Conservation (phyloP, 1,140 invertebrate genomes). For the Rhyacophila brunnea region DNA sequence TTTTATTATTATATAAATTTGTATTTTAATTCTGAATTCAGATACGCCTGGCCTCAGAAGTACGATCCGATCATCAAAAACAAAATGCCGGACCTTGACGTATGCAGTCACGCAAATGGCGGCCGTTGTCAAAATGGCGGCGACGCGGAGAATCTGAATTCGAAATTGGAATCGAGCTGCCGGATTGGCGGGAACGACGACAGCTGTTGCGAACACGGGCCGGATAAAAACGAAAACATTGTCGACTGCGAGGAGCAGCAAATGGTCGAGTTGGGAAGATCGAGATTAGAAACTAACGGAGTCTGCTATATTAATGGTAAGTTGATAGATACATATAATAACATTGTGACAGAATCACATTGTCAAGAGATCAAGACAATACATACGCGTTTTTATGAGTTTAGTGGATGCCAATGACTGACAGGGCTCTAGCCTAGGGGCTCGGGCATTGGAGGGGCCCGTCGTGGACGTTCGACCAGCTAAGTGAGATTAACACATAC, state of each 20-base stretch:
- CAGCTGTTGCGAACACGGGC: slow-evolving; percentile 35
- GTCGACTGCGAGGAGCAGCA: slow-evolving; percentile 36
- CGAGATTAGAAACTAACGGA: slow-evolving; percentile 66
- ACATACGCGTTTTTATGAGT: too few relatives aligned
- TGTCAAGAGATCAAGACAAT: too few relatives aligned
- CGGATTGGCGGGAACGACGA: slow-evolving; percentile 23
- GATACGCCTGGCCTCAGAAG: slow-evolving; percentile 24
- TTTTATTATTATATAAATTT: too few relatives aligned
- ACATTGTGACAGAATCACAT: too few relatives aligned
- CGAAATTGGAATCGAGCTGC: neutral
- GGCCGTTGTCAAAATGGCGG: slow-evolving; percentile 21
- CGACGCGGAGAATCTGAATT: slow-evolving; percentile 1
- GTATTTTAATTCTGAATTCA: slow-evolving; percentile 1
- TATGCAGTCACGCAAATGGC: slow-evolving; percentile 20
- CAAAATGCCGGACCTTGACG: slow-evolving; percentile 1
- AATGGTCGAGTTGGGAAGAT: slow-evolving; percentile 64
- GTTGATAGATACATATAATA: too few relatives aligned
- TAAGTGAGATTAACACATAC: too few relatives aligned
- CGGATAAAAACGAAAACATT: slow-evolving; percentile 6
- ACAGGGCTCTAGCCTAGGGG: too few relatives aligned
- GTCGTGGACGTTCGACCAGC: too few relatives aligned
- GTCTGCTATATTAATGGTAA: slow-evolving; percentile 96
- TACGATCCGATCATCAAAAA: slow-evolving; percentile 20
- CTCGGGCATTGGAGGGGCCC: too few relatives aligned
- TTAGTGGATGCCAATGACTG: too few relatives aligned